Base-by-base conservation (phyloP, 2,797 vertebrate genomes). In the Myripristis jacobus region DNA sequence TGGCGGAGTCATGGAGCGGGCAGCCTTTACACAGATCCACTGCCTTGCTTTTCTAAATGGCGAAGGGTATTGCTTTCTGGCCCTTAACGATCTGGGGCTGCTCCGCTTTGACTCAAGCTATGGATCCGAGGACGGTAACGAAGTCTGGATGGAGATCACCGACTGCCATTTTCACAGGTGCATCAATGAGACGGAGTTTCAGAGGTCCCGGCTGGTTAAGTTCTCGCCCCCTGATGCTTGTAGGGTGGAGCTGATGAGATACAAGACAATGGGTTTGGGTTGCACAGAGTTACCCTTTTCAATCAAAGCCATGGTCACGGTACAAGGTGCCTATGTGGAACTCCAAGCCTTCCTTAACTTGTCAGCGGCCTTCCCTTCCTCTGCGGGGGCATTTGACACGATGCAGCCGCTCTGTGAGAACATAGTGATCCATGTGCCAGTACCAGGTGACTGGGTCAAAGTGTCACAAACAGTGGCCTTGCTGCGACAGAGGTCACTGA, bases 331-430 rank as follows among this genome's bases (percentile, higher is more conserved):
- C 0, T 97, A 95, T 0, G 88, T 98, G 65, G 97, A 99, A 87
- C 95, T 99, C 19, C 97, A 98, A 86, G 95, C 95, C 75, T 99
- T 98, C 82, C 87, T 99, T 68, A 96, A 95, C 89, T 95, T 97
- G 94, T 91, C 95, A 2, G 69, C 92, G 0, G 48, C 82, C 58
- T 92, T 93, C 71, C 83, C 83, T 1, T 77, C 83, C 21, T 70
- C 86, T 1, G 34, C 73, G 44, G 61, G 87, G 0, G 81, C 65
- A 9, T 82, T 83, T 0, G 87, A 93, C 31, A 38, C n/a, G n/a
- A n/a, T 83, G 1, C 75, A 86, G 68, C 94, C 92, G 2, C 86
- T 92, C 75, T 99, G 97, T 82, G 97, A 98, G 82, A 97, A 96
- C 0, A 69, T 99, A 24, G 92, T 93, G 76, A 92, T 99, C 70